Percentiles rank a stretch among this genome's conserved stretches.
Conservation (phyloP, 2,888 invertebrate species). For the Mantis religiosa region DNA sequence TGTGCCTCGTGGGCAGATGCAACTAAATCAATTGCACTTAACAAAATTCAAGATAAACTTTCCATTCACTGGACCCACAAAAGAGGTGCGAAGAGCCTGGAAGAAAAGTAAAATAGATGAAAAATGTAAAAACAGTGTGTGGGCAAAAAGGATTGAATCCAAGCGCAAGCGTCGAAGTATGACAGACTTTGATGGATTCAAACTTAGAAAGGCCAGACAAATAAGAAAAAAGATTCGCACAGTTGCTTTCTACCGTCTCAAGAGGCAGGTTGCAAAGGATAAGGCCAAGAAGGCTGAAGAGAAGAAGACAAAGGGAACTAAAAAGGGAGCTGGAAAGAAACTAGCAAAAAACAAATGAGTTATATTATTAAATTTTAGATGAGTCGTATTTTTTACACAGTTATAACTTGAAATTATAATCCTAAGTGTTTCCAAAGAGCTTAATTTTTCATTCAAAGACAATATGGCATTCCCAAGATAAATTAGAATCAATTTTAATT, state of each 20-base stretch:
- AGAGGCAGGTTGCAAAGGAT: constrained; percentile 29
- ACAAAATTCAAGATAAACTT: constrained; percentile 87
- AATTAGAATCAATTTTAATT: no score
- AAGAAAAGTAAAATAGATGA: constrained; percentile 75
- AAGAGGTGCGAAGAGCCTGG: constrained; percentile 89
- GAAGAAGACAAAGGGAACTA: background rate
- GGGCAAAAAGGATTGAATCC: constrained; percentile 85
- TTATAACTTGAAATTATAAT: no score
- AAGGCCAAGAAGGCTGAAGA: constrained; percentile 14
- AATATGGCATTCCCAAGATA: no score
- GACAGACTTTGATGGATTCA: constrained; percentile 94
- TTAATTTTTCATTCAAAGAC: no score
- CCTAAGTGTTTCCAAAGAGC: no score
- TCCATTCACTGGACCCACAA: constrained; percentile 80
- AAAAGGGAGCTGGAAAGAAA: background rate
- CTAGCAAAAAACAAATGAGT: background rate
- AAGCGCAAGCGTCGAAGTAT: constrained; percentile 79
- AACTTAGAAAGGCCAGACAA: constrained; percentile 84
- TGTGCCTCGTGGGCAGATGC: constrained; percentile 72
- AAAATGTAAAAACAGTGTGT: constrained; percentile 84
- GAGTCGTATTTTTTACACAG: no score
- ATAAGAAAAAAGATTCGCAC: constrained; percentile 79
- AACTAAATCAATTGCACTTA: constrained; percentile 85
- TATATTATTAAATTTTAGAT: no score
- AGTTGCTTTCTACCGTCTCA: constrained; percentile 65